phyloP scores from a whole-genome alignment of 2,113 vertebrate genomes.

The Regulus satrapa region DNA sequence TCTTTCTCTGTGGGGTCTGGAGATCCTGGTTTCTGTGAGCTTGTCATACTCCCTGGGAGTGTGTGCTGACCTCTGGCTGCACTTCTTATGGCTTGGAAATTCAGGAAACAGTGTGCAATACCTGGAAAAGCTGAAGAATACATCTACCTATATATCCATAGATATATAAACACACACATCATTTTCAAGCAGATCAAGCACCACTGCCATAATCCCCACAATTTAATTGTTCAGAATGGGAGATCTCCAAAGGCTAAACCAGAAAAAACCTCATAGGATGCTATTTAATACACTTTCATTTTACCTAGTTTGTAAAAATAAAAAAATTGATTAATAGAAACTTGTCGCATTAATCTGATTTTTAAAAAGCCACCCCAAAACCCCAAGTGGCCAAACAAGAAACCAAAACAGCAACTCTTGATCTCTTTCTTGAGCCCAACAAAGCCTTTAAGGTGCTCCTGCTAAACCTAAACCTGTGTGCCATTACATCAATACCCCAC shows the following conservation, averaged over 20 bases:
- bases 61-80: background rate
- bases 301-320: background rate
- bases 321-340: background rate
- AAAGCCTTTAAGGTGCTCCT: background rate
- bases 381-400: accelerated
- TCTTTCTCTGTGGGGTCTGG: background rate
- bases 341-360: background rate
- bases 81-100: background rate
- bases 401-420: background rate
- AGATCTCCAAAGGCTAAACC: background rate
- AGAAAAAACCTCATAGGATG: accelerated
- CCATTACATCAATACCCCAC: background rate
- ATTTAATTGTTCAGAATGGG: background rate
- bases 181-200: background rate
- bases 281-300: background rate
- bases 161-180: background rate
- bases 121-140: background rate
- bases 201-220: background rate
- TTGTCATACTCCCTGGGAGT: background rate
- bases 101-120: background rate
- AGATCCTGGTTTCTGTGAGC: background rate
- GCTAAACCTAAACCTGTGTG: background rate
- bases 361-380: background rate
- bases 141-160: accelerated
- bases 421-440: accelerated